Base-by-base conservation (phyloP, 2,888 invertebrate species). In the Sesamia inferens region DNA sequence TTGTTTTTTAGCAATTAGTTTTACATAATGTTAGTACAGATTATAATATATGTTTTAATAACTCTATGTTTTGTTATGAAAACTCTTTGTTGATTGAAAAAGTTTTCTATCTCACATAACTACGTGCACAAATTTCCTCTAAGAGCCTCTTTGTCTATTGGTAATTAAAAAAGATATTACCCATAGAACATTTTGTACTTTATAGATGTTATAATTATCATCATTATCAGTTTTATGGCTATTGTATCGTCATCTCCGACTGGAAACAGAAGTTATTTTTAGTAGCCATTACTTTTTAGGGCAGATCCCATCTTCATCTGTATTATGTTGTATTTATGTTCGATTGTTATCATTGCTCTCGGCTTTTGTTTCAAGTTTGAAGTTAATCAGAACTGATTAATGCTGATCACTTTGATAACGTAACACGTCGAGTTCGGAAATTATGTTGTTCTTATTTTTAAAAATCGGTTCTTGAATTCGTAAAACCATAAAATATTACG, bases 281-380 rank as follows among this genome's bases (percentile, higher is more conserved):
- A 83, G 78, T 67, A 24, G 31, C 68, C 61, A 83, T 83, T 84
- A 82, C 73, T 70, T 69, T 82, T 76, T 71, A 78, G 71, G 68
- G 68, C 65, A 68, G 69, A 58, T 67, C 65, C 7, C 22, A 76
- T 76, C 65, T 72, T 42, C 57, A 69, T 80, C 54, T 75, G 62
- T 57, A 68, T 65, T 22, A 59, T 62, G 54, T 62, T 71, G 48
- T 75, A 47, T 74, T 66, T 14, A 58, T 72, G 69, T 68, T 65
- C 39, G 71, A 71, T 79, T 63, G 39, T 6, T 71, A 71, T 82
- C 44, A 19, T 16, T 47, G 22, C 6, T 47, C 58, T 73, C 24
- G 16, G 13, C 57, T 63, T 71, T 75, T 67, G 63, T 75, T 69
- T 64, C 13, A 8, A 39, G 24, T 54, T 47, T 63, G 73, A 67